Base-by-base conservation (phyloP, 2,113 vertebrate species). In the Stigmatopora nigra region DNA sequence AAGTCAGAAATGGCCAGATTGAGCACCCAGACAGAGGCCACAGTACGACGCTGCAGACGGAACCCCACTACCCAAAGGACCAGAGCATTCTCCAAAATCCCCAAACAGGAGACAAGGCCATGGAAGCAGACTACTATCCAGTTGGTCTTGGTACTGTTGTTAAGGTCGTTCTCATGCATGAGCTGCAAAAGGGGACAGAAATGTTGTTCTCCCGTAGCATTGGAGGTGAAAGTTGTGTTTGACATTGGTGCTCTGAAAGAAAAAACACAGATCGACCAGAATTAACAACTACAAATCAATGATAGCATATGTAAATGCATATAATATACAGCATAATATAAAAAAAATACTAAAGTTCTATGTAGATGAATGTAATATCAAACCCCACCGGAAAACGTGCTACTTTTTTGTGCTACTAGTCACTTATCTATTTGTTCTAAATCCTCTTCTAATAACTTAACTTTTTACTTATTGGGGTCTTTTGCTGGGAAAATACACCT, bases 1-100 rank as follows among this genome's bases (percentile, higher is more conserved):
- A 98, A 94, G 73, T 97, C 95, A 0, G 95, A 94, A 4, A 92
- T 57, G 0, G 95, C 95, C 78, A 98, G 72, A 75, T 97, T 95
- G 63, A 97, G 90, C 58, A 98, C 93, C 95, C 95, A 97, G 51
- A 97, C 63, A 0, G 93, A 90, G 1, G 93, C 91, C 65, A 97
- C 93, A 0, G 95, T 95, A 63, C 82, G 93, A 36, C 79, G 91
- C 63, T 79, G 92, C 68, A 95, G 92, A 81, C 92, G 93, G 59
- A 91, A 91, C 9, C 88, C 88, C 47, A 93, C 84, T 10, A 95
- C 91, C 72, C 89, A 83, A 0, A 98, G 91, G 62, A 97, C 91
- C 0, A 97, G 77, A 14, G 92, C 91, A 0, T 98, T 98, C 53
- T 96, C 95, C 73, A 96, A 67, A 65, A 95, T 85, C 10, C 95